Base-by-base conservation (phyloP, 2,113 vertebrate species). In the Oceanites oceanicus region DNA sequence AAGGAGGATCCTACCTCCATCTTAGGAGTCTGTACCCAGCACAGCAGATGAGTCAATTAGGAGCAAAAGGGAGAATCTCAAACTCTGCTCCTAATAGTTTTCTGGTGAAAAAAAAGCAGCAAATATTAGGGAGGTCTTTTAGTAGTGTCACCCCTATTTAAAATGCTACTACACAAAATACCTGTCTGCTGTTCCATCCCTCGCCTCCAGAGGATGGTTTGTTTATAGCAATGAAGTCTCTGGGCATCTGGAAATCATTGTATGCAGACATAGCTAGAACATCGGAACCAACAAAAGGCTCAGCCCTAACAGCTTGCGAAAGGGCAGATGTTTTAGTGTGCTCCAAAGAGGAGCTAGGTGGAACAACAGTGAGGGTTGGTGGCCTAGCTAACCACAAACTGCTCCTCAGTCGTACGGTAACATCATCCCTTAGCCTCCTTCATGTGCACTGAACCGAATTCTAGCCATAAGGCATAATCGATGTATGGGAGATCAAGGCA, bases 371-470 rank as follows among this genome's bases (percentile, higher is more conserved):
- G 56, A 32, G 12, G 34, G 21, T 7, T 58, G 44, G 63, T 32
- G 56, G 56, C 27, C 50, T n/a, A 30, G 36, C 13, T 38, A 70
- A 56, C 16, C 10, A 11, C 21, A 38, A 36, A 5, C 68, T 47
- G 26, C n/a, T 65, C 58, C 58, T 82, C 52, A 36, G 18, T 38
- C 4, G 0, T 42, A 23, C 0, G 0, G 11, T 30, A 22, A 11
- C 40, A 21, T 34, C 45, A 14, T 22, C 58, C 67, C 13, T 49
- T 38, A 15, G 7, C 32, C 27, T 62, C 27, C 26, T 42, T 44
- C 10, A 27, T 10, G 49, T 40, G 29, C 13, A 14, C 22, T 68
- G 34, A 16, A 27, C 32, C 0, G 0, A 61, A 55, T 77, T 82
- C 30, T 25, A 49, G 15, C 30, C 45, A 17, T 13, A 66, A 61